phyloP scores from a whole-genome alignment of 2,888 invertebrate genomes.

The Campoplex capitator region DNA sequence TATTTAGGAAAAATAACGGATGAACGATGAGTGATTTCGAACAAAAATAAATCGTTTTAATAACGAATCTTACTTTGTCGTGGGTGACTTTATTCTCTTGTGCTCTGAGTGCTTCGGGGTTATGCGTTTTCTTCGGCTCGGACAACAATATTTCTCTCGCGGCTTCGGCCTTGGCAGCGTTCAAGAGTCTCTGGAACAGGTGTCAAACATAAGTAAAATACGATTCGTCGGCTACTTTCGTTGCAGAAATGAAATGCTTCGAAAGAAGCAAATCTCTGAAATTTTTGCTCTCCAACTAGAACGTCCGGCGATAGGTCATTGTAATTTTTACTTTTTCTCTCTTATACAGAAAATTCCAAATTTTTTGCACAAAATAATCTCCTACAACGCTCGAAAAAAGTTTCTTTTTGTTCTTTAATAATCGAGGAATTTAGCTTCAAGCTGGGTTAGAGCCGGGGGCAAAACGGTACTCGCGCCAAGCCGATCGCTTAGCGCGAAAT shows the following conservation, averaged over 20 bases:
- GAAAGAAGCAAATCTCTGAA: too few species aligned
- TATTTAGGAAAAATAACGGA: too few species aligned
- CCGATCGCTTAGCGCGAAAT: neutral
- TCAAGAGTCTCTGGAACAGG: slow-evolving; percentile 77
- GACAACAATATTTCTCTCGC: slow-evolving; percentile 73
- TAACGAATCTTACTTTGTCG: slow-evolving; percentile 79
- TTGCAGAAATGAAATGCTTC: too few species aligned
- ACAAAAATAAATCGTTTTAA: slow-evolving; percentile 33
- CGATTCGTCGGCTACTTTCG: too few species aligned
- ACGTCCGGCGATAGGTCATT: neutral
- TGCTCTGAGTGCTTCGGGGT: slow-evolving; percentile 77
- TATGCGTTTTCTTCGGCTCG: slow-evolving; percentile 77
- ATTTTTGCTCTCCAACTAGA: neutral
- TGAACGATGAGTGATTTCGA: neutral
- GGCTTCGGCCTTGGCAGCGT: slow-evolving; percentile 75
- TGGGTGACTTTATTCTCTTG: slow-evolving; percentile 83
- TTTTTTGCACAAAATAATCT: neutral
- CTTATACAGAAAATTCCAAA: neutral
- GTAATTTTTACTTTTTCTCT: neutral
- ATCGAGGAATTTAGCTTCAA: slow-evolving; percentile 20
- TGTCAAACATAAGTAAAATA: neutral
- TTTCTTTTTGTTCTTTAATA: neutral
- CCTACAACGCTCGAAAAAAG: neutral
- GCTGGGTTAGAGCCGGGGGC: slow-evolving; percentile 35
- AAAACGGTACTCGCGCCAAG: slow-evolving; percentile 34